phyloP scores from a whole-genome alignment of 2,113 vertebrate species.

The Pseudorectes ferrugineus region DNA sequence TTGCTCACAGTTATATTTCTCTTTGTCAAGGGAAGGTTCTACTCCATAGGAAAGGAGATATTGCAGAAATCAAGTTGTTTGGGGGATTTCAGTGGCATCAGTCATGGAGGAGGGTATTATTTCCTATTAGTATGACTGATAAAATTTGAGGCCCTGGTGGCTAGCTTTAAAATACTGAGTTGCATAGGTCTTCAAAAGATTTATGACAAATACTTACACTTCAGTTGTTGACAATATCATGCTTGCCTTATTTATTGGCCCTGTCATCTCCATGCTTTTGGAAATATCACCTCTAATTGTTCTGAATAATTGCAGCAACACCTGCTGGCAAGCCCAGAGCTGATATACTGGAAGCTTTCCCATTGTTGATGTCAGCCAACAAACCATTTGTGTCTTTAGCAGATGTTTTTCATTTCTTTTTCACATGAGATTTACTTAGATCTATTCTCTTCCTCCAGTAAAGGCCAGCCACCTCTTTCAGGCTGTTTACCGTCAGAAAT shows the following conservation, averaged over 20 bases:
- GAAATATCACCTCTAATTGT: conserved; percentile 29
- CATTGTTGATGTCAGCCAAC: neutral
- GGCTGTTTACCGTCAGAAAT: neutral
- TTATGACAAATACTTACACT: neutral
- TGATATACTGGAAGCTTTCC: conserved; percentile 18
- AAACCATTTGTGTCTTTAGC: neutral
- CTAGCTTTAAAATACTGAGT: neutral
- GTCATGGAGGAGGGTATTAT: neutral
- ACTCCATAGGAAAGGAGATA: neutral
- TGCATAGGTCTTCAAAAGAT: neutral
- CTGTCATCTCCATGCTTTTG: neutral
- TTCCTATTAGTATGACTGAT: neutral
- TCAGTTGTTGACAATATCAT: neutral
- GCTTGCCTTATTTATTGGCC: conserved; percentile 17
- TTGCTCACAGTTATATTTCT: neutral
- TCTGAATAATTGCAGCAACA: conserved; percentile 42
- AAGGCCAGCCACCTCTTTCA: neutral
- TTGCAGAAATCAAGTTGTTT: neutral
- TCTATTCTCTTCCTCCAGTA: neutral
- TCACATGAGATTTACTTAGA: neutral
- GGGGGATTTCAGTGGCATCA: rapidly evolving
- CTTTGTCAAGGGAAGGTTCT: neutral
- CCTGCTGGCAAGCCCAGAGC: conserved; percentile 15
- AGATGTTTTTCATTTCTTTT: conserved; percentile 16
- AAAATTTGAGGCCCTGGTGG: neutral